These are phyloP conservation scores for Lasioglossum baleicum DNA, from an alignment of 1,140 invertebrate species.

Conservation along the genomic window DNA sequence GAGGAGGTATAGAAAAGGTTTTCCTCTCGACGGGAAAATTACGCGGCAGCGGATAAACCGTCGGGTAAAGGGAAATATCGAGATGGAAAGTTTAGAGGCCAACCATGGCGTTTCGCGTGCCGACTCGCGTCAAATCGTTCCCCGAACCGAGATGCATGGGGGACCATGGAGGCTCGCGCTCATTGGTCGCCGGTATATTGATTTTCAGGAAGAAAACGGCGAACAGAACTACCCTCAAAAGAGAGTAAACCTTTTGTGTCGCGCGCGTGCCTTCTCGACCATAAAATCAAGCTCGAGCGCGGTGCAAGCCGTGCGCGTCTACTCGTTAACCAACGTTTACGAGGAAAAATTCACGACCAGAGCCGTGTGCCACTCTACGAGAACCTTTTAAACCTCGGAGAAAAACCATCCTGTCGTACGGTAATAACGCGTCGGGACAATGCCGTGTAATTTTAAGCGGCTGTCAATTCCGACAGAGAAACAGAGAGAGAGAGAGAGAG, in stretches of 20 bases:
- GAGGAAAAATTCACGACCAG: too few relatives aligned
- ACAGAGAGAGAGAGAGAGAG: too few relatives aligned
- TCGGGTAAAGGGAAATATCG: too few relatives aligned
- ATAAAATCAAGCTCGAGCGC: slow-evolving; percentile 46
- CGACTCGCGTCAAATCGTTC: slow-evolving; percentile 34
- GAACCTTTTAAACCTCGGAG: too few relatives aligned
- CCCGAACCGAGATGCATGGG: slow-evolving; percentile 34
- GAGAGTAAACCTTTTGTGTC: slow-evolving; percentile 35
- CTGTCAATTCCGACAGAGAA: too few relatives aligned
- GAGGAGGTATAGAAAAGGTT: slow-evolving; percentile 7
- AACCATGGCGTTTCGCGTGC: too few relatives aligned
- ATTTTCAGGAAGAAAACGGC: slow-evolving; percentile 46
- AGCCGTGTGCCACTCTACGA: too few relatives aligned
- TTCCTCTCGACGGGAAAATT: neutral
- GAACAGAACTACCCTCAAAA: slow-evolving; percentile 32
- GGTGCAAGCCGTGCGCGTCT: too few relatives aligned
- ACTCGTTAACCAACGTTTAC: neutral
- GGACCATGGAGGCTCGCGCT: slow-evolving; percentile 5
- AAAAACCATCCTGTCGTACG: neutral
- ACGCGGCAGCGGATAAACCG: slow-evolving; percentile 10
- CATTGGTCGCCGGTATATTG: slow-evolving; percentile 50
- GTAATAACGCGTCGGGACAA: too few relatives aligned
- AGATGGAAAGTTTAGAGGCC: slow-evolving; percentile 59
- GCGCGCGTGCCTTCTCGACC: slow-evolving; percentile 7
- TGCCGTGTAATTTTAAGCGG: too few relatives aligned